A percentile compares a stretch with the other conserved stretches of the same genome.
Evolutionary conservation across 64 coral and sea anemone species (phyloP).

Genomic region (Porites lutea): DNA sequence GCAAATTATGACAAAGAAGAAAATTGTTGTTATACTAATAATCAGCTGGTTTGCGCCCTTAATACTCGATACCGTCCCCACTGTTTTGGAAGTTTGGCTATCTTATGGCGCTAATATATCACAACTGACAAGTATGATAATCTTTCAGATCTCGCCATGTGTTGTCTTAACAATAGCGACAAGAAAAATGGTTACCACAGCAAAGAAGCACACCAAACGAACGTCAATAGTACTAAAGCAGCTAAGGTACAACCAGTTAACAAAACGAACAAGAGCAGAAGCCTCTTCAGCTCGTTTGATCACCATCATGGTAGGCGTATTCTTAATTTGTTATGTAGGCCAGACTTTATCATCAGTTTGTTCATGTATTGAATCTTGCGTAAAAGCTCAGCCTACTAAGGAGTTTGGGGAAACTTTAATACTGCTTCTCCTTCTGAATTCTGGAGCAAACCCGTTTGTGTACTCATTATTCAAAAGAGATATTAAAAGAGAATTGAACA

Average conservation of each 20-base stretch:
- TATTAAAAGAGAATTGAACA: background rate
- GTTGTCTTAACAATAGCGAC: slow-evolving; percentile 1
- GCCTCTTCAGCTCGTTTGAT: slow-evolving; percentile 8
- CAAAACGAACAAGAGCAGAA: background rate
- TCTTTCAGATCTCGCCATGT: slow-evolving; percentile 2
- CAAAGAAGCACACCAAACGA: background rate
- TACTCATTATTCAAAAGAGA: background rate
- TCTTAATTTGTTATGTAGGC: slow-evolving; percentile 8
- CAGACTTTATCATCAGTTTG: background rate
- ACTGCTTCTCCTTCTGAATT: background rate
- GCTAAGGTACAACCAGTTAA: background rate
- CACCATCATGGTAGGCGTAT: background rate
- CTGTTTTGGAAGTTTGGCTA: background rate
- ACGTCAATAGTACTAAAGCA: background rate
- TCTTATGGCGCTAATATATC: background rate
- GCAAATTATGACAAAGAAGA: background rate
- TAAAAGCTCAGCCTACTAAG: background rate
- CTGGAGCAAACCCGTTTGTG: background rate
- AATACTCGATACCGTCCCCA: background rate
- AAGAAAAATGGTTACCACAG: background rate
- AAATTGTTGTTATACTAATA: background rate
- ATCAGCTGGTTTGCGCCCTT: background rate
- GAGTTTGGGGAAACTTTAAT: background rate
- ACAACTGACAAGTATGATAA: background rate
- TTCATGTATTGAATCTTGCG: background rate